Evolutionary conservation across 1,140 invertebrate species (phyloP).

Genomic region (Zaprionus lachaisei): DNA sequence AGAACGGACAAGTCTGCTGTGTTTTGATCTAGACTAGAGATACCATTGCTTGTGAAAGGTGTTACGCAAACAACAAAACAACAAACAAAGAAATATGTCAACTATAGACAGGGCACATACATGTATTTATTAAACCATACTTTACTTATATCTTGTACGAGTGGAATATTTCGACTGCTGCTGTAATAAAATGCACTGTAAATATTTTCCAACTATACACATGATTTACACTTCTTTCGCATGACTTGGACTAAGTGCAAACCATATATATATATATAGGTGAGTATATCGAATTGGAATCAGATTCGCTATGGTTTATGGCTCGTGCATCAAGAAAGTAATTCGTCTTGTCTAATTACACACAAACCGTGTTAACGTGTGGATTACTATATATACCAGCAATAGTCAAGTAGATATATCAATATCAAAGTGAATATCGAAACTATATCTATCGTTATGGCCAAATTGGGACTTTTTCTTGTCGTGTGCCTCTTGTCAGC

Average conservation of each 20-base stretch:
- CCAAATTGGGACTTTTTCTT: constrained; percentile 42
- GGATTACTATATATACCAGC: constrained; percentile 48
- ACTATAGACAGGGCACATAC: constrained; percentile 48
- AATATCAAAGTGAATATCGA: not conserved
- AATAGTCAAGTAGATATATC: not conserved
- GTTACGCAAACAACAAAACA: constrained; percentile 16
- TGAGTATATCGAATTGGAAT: constrained; percentile 10
- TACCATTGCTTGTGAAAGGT: not conserved
- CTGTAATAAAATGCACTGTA: constrained; percentile 48
- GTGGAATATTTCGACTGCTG: constrained; percentile 52
- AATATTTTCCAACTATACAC: constrained; percentile 30
- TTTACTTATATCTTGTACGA: constrained; percentile 69
- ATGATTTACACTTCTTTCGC: constrained; percentile 3
- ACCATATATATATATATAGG: constrained; percentile 13
- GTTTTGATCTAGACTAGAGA: constrained; percentile 53
- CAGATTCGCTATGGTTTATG: not conserved
- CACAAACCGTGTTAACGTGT: constrained; percentile 58
- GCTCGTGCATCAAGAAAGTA: constrained; percentile 50
- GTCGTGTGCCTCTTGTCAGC: constrained; percentile 39
- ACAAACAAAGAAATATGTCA: constrained; percentile 21
- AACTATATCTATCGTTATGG: constrained; percentile 28
- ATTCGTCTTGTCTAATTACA: constrained; percentile 64
- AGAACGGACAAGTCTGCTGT: constrained; percentile 76
- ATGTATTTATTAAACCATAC: constrained; percentile 74
- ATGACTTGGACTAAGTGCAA: not conserved